phyloP scores from a whole-genome alignment of 2,797 vertebrate species.

The Poeciliopsis paucimaculata region DNA sequence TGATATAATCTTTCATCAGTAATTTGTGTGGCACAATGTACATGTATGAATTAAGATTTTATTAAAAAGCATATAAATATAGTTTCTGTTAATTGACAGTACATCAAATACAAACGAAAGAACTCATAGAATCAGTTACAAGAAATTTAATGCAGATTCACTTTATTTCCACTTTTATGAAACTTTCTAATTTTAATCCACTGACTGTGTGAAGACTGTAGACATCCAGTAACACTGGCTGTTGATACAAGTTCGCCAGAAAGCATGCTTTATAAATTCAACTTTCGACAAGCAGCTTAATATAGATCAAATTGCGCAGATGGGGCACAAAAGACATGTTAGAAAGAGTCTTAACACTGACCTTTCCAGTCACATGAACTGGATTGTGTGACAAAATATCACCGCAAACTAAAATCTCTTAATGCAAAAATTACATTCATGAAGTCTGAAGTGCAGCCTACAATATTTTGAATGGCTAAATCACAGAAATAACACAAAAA shows the following conservation, averaged over 20 bases:
- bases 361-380: constrained; percentile 26
- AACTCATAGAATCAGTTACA: background rate
- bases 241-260: background rate
- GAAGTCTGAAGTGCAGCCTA: background rate
- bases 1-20: background rate
- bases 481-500: background rate
- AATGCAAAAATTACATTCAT: background rate
- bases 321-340: background rate
- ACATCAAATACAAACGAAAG: background rate
- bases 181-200: too few species aligned
- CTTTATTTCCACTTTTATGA: background rate
- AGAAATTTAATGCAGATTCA: background rate
- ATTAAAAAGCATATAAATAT: background rate
- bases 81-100: background rate
- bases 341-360: background rate
- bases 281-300: background rate
- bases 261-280: background rate
- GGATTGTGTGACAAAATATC: constrained; percentile 34
- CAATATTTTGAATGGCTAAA: background rate
- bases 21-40: background rate
- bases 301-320: background rate
- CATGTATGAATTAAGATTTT: background rate
- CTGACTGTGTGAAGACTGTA: background rate
- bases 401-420: constrained; percentile 1
- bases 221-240: background rate